phyloP scores from a whole-genome alignment of 2,113 vertebrate species.

The Tetrax tetrax region DNA sequence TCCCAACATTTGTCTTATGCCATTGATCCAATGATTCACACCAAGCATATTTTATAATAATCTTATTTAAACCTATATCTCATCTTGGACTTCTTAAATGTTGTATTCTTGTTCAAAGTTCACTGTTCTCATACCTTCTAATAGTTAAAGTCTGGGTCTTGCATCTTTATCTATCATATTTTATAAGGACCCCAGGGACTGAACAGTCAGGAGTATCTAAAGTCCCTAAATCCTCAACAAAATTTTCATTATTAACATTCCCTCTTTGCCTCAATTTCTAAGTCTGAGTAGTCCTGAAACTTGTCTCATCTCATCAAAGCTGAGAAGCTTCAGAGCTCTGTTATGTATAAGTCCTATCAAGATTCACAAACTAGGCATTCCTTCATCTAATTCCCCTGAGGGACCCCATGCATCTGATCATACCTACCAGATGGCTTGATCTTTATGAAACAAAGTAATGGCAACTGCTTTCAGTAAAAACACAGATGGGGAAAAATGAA shows the following conservation, averaged over 20 bases:
- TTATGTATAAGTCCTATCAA: conserved; percentile 27
- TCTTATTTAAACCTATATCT: neutral
- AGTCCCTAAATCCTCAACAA: neutral
- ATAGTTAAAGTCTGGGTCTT: neutral
- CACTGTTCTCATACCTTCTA: neutral
- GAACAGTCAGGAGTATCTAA: neutral
- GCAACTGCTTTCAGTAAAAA: neutral
- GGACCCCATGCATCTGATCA: neutral
- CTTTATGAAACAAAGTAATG: neutral
- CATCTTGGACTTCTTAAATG: neutral
- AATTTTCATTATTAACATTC: neutral
- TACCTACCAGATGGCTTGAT: conserved; percentile 29
- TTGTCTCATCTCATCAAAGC: conserved; percentile 29
- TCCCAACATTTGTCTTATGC: neutral
- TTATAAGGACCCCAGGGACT: neutral
- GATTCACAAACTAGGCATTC: neutral
- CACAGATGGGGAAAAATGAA: neutral
- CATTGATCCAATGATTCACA: neutral
- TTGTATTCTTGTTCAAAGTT: neutral
- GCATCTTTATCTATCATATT: neutral
- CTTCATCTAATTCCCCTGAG: conserved; percentile 9
- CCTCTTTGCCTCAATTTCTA: neutral
- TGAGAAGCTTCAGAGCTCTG: conserved; percentile 15
- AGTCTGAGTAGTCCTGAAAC: neutral
- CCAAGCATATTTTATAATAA: neutral